phyloP scores from a whole-genome alignment of 2,888 invertebrate species.

The Watsonalla cultraria region DNA sequence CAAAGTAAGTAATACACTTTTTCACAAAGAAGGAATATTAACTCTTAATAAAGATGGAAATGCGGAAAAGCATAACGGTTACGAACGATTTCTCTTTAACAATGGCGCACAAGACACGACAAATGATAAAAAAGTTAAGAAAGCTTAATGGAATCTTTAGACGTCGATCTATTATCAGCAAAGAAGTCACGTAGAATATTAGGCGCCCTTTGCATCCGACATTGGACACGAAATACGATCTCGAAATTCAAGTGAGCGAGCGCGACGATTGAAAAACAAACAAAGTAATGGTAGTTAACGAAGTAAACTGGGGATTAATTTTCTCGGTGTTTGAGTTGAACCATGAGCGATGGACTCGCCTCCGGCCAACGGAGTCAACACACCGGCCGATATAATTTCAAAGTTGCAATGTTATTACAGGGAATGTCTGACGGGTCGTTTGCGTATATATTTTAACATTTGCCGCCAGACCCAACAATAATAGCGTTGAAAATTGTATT shows the following conservation, averaged over 20 bases:
- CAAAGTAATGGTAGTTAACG: constrained; percentile 39
- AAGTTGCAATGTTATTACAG: constrained; percentile 43
- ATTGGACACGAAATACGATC: constrained; percentile 39
- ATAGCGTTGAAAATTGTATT: constrained; percentile 30
- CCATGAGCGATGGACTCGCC: constrained; percentile 47
- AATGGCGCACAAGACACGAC: constrained; percentile 46
- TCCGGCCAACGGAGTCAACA: constrained; percentile 36
- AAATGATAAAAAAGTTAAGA: constrained; percentile 38
- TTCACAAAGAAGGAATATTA: constrained; percentile 3
- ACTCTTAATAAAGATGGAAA: constrained; percentile 42
- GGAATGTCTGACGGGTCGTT: constrained; percentile 28
- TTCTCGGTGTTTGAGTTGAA: constrained; percentile 49
- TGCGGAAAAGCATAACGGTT: constrained; percentile 60
- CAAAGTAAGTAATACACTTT: constrained; percentile 12
- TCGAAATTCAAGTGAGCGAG: constrained; percentile 34
- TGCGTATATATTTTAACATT: constrained; percentile 31
- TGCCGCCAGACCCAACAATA: constrained; percentile 21
- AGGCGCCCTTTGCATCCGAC: constrained; percentile 44
- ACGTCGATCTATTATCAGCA: constrained; percentile 49
- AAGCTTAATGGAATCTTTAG: constrained; percentile 57
- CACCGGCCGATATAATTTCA: constrained; percentile 42
- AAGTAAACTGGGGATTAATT: constrained; percentile 53
- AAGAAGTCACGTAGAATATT: constrained; percentile 73
- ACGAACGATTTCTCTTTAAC: constrained; percentile 60
- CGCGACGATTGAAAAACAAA: constrained; percentile 40